phyloP scores from a whole-genome alignment of 2,113 vertebrate species.

The Cyphomyrus discorhynchus region DNA sequence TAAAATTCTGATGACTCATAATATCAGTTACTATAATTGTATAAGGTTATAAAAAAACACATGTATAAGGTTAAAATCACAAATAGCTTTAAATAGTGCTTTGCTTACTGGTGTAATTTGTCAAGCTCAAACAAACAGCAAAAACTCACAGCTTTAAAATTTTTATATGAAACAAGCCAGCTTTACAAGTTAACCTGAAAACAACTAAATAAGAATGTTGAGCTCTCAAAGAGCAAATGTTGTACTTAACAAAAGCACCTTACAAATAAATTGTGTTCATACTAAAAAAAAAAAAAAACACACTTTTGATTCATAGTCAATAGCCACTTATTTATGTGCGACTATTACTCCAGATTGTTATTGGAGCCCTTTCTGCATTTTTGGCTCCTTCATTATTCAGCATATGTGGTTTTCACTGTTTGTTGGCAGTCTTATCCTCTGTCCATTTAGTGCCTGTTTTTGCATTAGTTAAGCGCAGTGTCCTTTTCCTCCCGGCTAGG shows the following conservation, averaged over 20 bases:
- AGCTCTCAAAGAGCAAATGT: not conserved
- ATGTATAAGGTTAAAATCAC: not conserved
- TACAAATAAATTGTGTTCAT: not conserved
- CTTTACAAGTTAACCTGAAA: not conserved
- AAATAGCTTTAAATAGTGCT: not conserved
- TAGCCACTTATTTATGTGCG: not conserved
- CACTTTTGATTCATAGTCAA: not conserved
- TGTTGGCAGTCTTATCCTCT: not conserved
- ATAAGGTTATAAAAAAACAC: not conserved
- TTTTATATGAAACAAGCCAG: not conserved
- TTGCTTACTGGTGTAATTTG: not conserved
- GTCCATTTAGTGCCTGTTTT: not conserved
- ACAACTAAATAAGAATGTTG: not conserved
- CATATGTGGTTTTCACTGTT: not conserved
- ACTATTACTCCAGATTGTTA: not conserved
- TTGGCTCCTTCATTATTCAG: not conserved
- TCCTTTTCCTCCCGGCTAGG: not conserved
- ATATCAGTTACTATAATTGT: not conserved
- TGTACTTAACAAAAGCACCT: not conserved
- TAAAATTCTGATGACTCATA: not conserved
- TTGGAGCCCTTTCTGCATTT: not conserved
- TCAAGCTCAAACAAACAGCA: not conserved
- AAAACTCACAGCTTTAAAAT: not conserved
- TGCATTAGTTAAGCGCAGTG: not conserved
- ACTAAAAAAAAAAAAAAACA: not conserved